Percentiles rank a stretch among this genome's conserved stretches.
Conservation (phyloP, 2,797 vertebrate species). For the Amphiprion clarkii region DNA sequence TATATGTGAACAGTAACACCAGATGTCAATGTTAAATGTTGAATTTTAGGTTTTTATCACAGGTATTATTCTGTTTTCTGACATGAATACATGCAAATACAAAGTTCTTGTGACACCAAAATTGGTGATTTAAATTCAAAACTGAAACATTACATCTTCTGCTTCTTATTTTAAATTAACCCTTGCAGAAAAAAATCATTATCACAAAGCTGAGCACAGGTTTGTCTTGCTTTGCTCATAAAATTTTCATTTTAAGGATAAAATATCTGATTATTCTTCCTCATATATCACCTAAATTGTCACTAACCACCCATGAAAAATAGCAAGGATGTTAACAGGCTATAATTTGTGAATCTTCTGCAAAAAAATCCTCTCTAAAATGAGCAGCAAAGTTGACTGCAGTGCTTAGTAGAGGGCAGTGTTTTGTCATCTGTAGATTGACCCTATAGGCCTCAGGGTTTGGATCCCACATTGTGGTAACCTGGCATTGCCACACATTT, state of each 20-base stretch:
- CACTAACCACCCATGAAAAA: not conserved
- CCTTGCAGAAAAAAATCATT: not conserved
- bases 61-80: not conserved
- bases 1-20: not conserved
- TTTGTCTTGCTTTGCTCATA: not conserved
- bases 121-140: not conserved
- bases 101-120: not conserved
- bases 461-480: slow-evolving; percentile 28
- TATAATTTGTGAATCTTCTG: no score
- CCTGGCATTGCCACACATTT: slow-evolving; percentile 40
- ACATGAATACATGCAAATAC: not conserved
- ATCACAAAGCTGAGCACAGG: not conserved
- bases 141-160: not conserved
- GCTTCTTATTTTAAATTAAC: no score
- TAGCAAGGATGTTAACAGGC: no score
- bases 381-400: not conserved
- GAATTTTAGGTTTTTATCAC: not conserved
- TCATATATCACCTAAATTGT: not conserved
- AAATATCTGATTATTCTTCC: not conserved
- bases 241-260: not conserved
- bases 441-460: slow-evolving; percentile 5
- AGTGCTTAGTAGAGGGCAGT: not conserved
- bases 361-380: no score
- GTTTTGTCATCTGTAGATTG: not conserved
- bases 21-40: not conserved